Evolutionary conservation across 2,113 vertebrate species (phyloP), one percentile per base, ranked within the genome.

Genomic region (Proteles cristata): DNA sequence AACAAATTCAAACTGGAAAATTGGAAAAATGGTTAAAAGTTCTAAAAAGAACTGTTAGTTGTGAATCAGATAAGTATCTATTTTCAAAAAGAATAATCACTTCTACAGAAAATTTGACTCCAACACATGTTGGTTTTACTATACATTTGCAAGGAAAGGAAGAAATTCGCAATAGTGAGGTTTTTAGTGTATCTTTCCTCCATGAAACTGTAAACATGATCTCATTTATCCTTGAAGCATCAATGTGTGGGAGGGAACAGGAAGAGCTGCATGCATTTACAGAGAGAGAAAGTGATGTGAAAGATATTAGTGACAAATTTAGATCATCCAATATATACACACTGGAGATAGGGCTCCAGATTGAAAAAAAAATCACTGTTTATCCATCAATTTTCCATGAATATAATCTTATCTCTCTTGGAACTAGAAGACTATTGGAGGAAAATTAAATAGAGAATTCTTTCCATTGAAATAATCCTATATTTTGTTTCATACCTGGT

Each of bases 401-500:
- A 17, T 81, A 43, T 0, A 5, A 5, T 55, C 26, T 80, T 94
- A 4, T 39, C 33, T 80, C 71, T 73, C 83, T 95, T 92, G 43
- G 45, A 88, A 80, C 35, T 66, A 35, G 50, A 94, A 93, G 58
- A 53, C 43, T 16, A 5, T 15, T 83, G 39, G n/a, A 26, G 94
- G 66, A 92, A 16, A 87, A 84, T 85, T n/a, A 94, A 86, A 88
- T 80, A 11, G 43, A 94, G 43, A 89, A 65, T n/a, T 84, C n/a
- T 61, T 97, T 84, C 50, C n/a, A 71, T 8, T 96, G 83, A 93
- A 96, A 83, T 88, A 88, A 90, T 84, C 43, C 31, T 48, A 2
- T 66, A 19, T 77, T 86, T 95, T 90, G 35, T 77, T 90, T 92
- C 68, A 84, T 92, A 83, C 88, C 86, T 94, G 92, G 26, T 73